Base-by-base conservation (phyloP, 2,113 vertebrate species). In the Syrmaticus mikado region DNA sequence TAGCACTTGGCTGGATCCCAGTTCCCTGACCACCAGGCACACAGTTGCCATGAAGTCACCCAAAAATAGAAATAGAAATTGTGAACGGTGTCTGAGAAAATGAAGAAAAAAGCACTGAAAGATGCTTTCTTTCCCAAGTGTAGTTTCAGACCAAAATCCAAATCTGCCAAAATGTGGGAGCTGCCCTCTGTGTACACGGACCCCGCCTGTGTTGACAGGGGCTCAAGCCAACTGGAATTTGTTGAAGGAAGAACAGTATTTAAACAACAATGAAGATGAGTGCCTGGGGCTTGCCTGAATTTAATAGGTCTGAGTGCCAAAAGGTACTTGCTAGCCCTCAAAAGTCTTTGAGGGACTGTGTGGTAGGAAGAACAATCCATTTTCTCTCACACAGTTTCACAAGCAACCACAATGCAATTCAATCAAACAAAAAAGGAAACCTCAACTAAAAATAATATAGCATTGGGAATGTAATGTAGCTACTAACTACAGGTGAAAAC, bases 391-490 rank as follows among this genome's bases (percentile, higher is more conserved):
- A 46, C 61, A 27, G 28, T 72, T 87, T 71, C 43, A 67, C 52
- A 67, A 62, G 19, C 10, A 66, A 50, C 30, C 21, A 21, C 83
- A 19, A 6, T 21, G n/a, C 30, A 83, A 92, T 46, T 15, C 52
- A n/a, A 21, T 12, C 34, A 85, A 65, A 32, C 12, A 21, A 21
- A 48, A 72, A 40, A 57, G 52, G 28, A 17, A 93, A 24, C 40
- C n/a, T 72, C 48, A 38, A 12, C 36, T 62, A 45, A 24, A 70
- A 73, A 2, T 7, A 17, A 21, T 34, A 45, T 24, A 52, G 53
- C 82, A 64, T 4, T 4, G 24, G 68, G 24, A 78, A 30, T 0
- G 0, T 50, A n/a, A 21, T 0, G 0, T 43, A 48, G 68, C 43
- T 71, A 15, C 4, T 3, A 53, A 46, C 46, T 71, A 67, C 10